Conservation (phyloP, 2,113 vertebrate genomes). For the Neodontobutis hainanensis region DNA sequence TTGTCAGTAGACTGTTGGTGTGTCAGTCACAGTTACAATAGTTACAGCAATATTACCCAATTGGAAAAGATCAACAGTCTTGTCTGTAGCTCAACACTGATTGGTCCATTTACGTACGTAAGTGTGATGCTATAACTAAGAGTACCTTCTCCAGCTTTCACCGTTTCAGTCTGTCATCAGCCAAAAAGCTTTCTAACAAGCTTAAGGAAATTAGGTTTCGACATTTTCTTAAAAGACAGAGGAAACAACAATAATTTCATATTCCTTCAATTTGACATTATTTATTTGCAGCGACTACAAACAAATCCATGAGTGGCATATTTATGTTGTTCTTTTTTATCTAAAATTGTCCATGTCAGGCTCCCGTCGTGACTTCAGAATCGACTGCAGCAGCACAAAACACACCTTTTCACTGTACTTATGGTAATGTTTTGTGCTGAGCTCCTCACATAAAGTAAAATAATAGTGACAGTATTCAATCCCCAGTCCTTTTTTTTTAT, state of each 20-base stretch:
- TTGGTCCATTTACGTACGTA: too few relatives aligned
- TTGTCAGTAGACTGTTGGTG: too few relatives aligned
- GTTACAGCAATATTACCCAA: too few relatives aligned
- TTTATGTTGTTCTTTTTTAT: conserved; percentile 24
- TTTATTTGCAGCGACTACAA: conserved; percentile 8
- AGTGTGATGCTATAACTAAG: too few relatives aligned
- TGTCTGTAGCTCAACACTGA: too few relatives aligned
- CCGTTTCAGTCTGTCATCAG: too few relatives aligned
- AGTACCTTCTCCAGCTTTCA: too few relatives aligned
- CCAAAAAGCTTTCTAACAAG: too few relatives aligned
- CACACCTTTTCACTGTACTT: conserved; percentile 7
- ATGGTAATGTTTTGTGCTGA: not conserved
- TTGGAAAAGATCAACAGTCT: too few relatives aligned
- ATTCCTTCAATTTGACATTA: conserved; percentile 19
- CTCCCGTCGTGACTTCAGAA: not conserved
- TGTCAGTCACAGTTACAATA: too few relatives aligned
- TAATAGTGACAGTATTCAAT: conserved; percentile 24
- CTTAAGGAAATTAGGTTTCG: too few relatives aligned
- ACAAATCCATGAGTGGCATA: conserved; percentile 29
- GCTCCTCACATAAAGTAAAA: conserved; percentile 20
- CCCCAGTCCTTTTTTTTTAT: conserved; percentile 7
- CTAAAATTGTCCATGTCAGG: conserved; percentile 33
- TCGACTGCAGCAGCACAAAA: not conserved
- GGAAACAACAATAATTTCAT: not conserved
- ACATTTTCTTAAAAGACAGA: not conserved